Conservation (phyloP, 1,140 invertebrate species). For the Cylas formicarius region DNA sequence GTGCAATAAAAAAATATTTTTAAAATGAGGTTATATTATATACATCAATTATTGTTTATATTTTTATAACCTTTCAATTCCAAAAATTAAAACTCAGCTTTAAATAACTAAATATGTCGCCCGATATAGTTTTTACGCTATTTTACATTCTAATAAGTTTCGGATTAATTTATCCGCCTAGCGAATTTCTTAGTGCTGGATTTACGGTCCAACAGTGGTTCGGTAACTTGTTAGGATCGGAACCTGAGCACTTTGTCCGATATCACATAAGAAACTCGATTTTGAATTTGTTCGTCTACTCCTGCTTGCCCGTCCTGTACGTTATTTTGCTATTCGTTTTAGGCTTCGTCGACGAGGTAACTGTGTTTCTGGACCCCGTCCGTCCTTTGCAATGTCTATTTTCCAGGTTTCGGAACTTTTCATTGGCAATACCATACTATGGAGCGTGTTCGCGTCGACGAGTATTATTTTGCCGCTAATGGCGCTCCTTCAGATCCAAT, state of each 20-base stretch:
- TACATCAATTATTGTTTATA: too few relatives aligned
- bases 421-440: constrained; percentile 33
- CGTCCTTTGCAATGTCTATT: constrained; percentile 21
- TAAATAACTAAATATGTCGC: constrained; percentile 22
- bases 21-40: too few relatives aligned
- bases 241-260: constrained; percentile 59
- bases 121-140: constrained; percentile 50
- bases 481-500: constrained; percentile 44
- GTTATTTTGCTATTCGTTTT: constrained; percentile 49
- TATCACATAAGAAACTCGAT: constrained; percentile 65
- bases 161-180: constrained; percentile 67
- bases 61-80: too few relatives aligned
- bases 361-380: background rate
- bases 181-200: constrained; percentile 66
- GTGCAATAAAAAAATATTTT: too few relatives aligned
- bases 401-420: constrained; percentile 32
- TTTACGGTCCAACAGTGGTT: constrained; percentile 65
- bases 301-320: constrained; percentile 62
- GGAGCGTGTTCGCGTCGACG: constrained; percentile 24
- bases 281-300: constrained; percentile 60
- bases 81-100: too few relatives aligned
- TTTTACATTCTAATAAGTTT: constrained; percentile 61
- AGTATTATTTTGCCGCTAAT: constrained; percentile 40
- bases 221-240: constrained; percentile 55
- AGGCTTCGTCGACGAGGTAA: constrained; percentile 43